These are phyloP conservation scores for Clarias magur DNA, from an alignment of 2,113 vertebrate species.

Conservation along the genomic window DNA sequence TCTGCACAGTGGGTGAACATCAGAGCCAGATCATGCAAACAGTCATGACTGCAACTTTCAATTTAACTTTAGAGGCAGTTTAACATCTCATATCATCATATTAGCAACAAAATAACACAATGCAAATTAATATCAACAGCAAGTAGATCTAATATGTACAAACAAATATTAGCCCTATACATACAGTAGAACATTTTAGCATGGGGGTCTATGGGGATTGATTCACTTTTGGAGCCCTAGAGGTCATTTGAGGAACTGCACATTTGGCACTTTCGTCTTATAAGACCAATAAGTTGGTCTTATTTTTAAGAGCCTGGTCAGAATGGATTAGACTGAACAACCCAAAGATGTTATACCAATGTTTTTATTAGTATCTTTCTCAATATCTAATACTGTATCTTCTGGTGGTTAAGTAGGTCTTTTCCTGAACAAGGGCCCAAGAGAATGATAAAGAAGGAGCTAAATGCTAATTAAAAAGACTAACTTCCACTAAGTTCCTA, in stretches of 20 bases:
- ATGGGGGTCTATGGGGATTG: too few species aligned
- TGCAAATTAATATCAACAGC: neutral
- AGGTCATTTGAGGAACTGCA: too few species aligned
- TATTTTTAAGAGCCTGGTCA: neutral
- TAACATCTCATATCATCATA: neutral
- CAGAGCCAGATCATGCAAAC: neutral
- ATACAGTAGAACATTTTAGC: too few species aligned
- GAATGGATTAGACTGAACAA: neutral
- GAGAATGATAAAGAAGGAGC: neutral
- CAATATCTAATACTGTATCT: neutral
- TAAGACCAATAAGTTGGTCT: too few species aligned
- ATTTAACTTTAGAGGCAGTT: neutral
- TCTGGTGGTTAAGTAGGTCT: slow-evolving; percentile 20
- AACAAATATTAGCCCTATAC: neutral
- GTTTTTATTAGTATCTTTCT: slow-evolving; percentile 18
- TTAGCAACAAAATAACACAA: neutral
- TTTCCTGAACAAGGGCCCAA: neutral
- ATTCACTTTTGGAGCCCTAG: too few species aligned
- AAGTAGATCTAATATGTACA: neutral
- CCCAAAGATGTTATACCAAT: neutral
- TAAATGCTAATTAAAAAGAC: slow-evolving; percentile 40
- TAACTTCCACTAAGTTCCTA: slow-evolving; percentile 14
- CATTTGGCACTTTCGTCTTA: too few species aligned
- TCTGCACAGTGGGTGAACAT: neutral
- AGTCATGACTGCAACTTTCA: neutral